Evolutionary conservation across 2,888 invertebrate species (phyloP), one percentile per base, ranked within the genome.

Genomic region (Mycogona germanica): DNA sequence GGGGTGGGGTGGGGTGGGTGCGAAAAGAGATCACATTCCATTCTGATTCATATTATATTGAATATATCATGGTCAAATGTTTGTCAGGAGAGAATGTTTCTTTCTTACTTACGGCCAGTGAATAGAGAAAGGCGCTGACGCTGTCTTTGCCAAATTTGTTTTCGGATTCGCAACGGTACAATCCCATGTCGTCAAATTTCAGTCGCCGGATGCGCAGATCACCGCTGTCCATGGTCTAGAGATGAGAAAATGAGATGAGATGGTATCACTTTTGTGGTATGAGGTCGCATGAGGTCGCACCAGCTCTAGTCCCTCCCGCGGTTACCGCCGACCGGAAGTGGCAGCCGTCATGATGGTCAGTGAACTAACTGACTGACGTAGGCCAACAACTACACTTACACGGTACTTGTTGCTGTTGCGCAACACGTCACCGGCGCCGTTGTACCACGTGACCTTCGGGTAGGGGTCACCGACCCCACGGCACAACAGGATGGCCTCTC

Each of bases 141-240:
- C 25, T 19, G 23, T 57, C 55, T 38, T 30, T 37, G 12, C 51
- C 57, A n/a, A 52, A 17, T 1, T 17, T 3, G 17, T 57, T 57
- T n/a, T 29, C 23, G 3, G 45, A 55, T 9, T 29, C 45, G 41
- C 57, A 57, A 1, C 21, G 35, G 30, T 57, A 57, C 29, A 35
- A 23, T 42, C 55, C 55, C 57, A 57, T 57, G 41, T 57, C 57
- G 25, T 37, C 21, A 51, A 55, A 55, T 19, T 32, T 48, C 19
- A 57, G 17, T 14, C 41, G 26, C n/a, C 57, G 51, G 40, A 57
- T 55, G 19, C 51, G 14, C 29, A 57, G 38, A 38, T 57, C 57
- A 3, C 57, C 57, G 37, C 55, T 55, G 21, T 19, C 38, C 47
- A 51, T 37, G 2, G 55, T 30, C 57, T 57, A n/a, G 46, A 14